Evolutionary conservation across 2,888 invertebrate species (phyloP), one percentile per base, ranked within the genome.

Genomic region (Phortica magna): DNA sequence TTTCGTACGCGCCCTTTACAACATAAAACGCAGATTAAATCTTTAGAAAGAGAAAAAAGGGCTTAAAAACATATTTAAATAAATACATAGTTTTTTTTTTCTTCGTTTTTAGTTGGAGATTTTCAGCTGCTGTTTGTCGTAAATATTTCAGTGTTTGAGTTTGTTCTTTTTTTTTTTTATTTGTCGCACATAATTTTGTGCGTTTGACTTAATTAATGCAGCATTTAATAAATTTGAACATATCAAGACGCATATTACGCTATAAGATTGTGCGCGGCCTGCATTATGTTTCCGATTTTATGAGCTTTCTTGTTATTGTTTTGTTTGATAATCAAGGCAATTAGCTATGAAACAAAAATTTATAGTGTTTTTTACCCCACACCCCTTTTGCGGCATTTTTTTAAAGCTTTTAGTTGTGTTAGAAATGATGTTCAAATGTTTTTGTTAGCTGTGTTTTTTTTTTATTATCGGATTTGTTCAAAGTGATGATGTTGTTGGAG

Each of bases 101-200:
- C 59, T 59, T 59, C 22, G 12, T 67, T 67, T 14, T 67, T 7
- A 22, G 67, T 67, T 14, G 22, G 12, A n/a, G 6, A 19, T 31
- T 48, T 22, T 10, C 31, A 53, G n/a, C 55, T 71, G 22, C 53
- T 12, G n/a, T 7, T 74, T 78, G 76, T 79, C 85, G 78, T 85
- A 85, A 85, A 85, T 86, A 84, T 83, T 83, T 86, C 88, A 88
- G 48, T 83, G 76, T 77, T 78, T 76, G 77, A 79, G 77, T 76
- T n/a, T n/a, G n/a, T n/a, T n/a, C n/a, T n/a, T n/a, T n/a, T n/a
- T n/a, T n/a, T n/a, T n/a, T 81, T 81, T 81, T 79, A 31, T 81
- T 81, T 81, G 61, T 80, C 76, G 77, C 83, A 76, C 77, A 77
- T 80, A 77, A 78, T 77, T 77, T 48, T 43, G 39, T 17, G 19